Evolutionary conservation across 1,140 invertebrate genomes (phyloP).

Genomic region (Diorhabda carinulata): DNA sequence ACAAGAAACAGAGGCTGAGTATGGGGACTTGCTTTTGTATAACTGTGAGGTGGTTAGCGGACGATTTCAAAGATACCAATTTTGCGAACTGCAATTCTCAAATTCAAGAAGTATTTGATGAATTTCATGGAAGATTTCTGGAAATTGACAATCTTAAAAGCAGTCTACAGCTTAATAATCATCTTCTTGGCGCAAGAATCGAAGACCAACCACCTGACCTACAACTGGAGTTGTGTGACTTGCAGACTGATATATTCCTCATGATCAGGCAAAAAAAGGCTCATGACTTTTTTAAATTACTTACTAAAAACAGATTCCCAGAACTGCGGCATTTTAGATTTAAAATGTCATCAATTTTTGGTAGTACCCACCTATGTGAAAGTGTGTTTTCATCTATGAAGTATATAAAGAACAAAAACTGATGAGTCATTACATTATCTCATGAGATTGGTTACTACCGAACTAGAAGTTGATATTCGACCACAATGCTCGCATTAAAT

Average conservation of each 20-base stretch:
- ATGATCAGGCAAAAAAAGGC: neutral
- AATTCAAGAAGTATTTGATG: constrained; percentile 13
- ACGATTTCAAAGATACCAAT: neutral
- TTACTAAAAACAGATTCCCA: constrained; percentile 13
- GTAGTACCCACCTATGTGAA: constrained; percentile 13
- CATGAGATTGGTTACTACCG: constrained; percentile 4
- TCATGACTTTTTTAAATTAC: constrained; percentile 12
- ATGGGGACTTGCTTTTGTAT: constrained; percentile 20
- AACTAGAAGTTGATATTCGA: neutral
- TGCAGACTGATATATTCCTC: neutral
- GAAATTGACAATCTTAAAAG: constrained; percentile 13
- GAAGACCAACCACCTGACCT: neutral
- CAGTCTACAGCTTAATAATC: neutral
- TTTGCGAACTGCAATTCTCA: constrained; percentile 12
- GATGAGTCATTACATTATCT: constrained; percentile 5
- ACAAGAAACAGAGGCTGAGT: constrained; percentile 8
- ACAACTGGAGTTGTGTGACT: neutral
- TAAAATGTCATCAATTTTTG: constrained; percentile 19
- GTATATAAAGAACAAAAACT: neutral
- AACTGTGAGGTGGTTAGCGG: constrained; percentile 14
- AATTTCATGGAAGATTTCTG: constrained; percentile 14
- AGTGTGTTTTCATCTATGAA: constrained; percentile 14
- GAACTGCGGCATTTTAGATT: constrained; percentile 13
- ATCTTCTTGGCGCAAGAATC: neutral
- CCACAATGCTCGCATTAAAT: neutral